Evolutionary conservation across 1,140 invertebrate genomes (phyloP), one percentile per base, ranked within the genome.

Genomic region (Probaryconus sp.): DNA sequence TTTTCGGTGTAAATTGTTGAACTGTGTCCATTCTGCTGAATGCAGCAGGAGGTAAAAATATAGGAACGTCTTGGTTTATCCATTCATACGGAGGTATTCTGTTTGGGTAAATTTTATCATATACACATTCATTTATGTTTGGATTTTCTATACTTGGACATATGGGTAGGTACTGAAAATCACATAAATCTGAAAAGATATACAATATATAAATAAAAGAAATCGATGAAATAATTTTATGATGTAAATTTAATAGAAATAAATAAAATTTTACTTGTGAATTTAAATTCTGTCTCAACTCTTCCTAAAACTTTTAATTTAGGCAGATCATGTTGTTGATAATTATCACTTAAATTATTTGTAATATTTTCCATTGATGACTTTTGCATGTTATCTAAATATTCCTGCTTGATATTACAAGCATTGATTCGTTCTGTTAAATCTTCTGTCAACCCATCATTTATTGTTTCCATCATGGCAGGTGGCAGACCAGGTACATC

Each of bases 121-220:
- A 90, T 9, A 93, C 88, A 78, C 89, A 92, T 60, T 91, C 85
- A 79, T 67, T 88, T 10, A 43, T 31, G 11, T 42, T 9, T 76
- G 81, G 84, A 79, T 83, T 84, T 56, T 69, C 83, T 78, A 77
- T 85, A 58, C 56, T 81, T 50, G 85, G 80, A 33, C 86, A 81
- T 69, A 96, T 89, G 14, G 97, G 95, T 33, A 98, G 83, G 85
- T 93, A 98, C 88, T 98, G 96, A 85, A 96, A 98, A 86, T 98
- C 97, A 85, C 92, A 93, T 58, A 97, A 86, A 79, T 90, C 95
- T 96, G 76, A 72, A 88, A 91, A 82, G 53, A 11, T 40, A 9
- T 79, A 10, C 45, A 60, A 50, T 58, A 77, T 71, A 63, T 30
- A 61, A 20, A 45, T 47, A 17, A 61, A 63, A 28, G 3, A 14